A percentile compares a stretch with the other conserved stretches of the same genome.
These are phyloP conservation scores for Neolamprologus hecqui DNA, from an alignment of 2,113 vertebrate genomes.

Conservation along the genomic window DNA sequence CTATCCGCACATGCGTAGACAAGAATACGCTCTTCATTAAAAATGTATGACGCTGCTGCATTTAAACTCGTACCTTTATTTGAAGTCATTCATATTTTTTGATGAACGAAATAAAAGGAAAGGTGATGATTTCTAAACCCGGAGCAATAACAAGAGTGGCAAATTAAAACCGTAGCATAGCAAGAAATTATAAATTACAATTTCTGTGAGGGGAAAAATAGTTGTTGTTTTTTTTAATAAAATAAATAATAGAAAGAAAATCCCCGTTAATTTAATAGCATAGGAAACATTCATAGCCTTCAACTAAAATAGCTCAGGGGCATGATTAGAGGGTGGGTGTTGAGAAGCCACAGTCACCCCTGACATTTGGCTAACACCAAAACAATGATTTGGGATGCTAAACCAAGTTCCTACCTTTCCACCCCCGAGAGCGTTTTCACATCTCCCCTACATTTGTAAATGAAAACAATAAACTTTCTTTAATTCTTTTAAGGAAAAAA, in stretches of 20 bases:
- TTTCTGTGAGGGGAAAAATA: background rate
- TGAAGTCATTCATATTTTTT: background rate
- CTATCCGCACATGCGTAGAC: constrained; percentile 14
- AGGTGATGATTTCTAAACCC: background rate
- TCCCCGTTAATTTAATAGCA: background rate
- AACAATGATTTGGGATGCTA: constrained; percentile 37
- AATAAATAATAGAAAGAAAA: background rate
- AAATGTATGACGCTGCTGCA: constrained; percentile 26
- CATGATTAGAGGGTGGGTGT: constrained; percentile 31
- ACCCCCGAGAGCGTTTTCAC: background rate
- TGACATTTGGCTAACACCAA: constrained; percentile 39
- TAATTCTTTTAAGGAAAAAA: background rate
- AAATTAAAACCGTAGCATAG: background rate
- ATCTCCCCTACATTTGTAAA: background rate
- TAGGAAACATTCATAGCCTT: constrained; percentile 1
- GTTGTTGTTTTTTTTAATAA: fast-evolving
- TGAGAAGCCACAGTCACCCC: constrained; percentile 22
- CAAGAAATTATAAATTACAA: background rate
- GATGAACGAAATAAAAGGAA: background rate
- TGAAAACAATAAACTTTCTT: background rate
- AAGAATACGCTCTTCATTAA: constrained; percentile 23
- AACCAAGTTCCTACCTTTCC: background rate
- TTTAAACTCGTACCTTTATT: background rate
- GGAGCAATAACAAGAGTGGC: background rate
- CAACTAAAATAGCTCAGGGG: constrained; percentile 41